Conservation (phyloP, 2,888 invertebrate genomes). For the Acronicta leporina region DNA sequence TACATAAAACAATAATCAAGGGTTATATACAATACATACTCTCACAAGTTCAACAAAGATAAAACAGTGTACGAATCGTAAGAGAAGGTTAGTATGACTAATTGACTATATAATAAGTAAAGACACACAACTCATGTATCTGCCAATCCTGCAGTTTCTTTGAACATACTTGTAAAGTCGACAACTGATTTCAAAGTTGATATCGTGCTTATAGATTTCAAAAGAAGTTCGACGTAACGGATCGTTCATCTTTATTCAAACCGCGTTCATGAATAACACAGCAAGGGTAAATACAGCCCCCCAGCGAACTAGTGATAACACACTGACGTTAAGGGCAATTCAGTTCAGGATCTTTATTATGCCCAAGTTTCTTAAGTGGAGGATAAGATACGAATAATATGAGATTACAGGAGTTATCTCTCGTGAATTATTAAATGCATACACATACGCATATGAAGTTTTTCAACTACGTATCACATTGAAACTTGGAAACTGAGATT, state of each 20-base stretch:
- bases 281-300: conserved; percentile 79
- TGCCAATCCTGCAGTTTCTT: conserved; percentile 12
- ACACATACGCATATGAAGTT: conserved; percentile 43
- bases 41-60: too few species aligned
- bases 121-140: conserved; percentile 21
- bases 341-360: conserved; percentile 80
- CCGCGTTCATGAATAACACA: conserved; percentile 83
- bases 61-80: not conserved
- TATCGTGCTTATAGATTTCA: conserved; percentile 64
- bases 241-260: conserved; percentile 86
- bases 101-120: conserved; percentile 38
- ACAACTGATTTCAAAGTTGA: conserved; percentile 51
- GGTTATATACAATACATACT: too few species aligned
- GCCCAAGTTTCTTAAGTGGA: conserved; percentile 72
- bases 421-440: conserved; percentile 69
- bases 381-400: conserved; percentile 73
- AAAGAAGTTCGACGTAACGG: conserved; percentile 67
- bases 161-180: conserved; percentile 15
- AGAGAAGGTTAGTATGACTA: conserved; percentile 19
- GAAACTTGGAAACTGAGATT: not conserved
- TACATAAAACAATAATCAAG: too few species aligned
- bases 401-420: conserved; percentile 73
- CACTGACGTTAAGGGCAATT: conserved; percentile 72
- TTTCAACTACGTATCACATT: conserved; percentile 25
- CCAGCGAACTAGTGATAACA: conserved; percentile 78